Evolutionary conservation across 2,113 vertebrate species (phyloP).

Genomic region (Rhagologus leucostigma): DNA sequence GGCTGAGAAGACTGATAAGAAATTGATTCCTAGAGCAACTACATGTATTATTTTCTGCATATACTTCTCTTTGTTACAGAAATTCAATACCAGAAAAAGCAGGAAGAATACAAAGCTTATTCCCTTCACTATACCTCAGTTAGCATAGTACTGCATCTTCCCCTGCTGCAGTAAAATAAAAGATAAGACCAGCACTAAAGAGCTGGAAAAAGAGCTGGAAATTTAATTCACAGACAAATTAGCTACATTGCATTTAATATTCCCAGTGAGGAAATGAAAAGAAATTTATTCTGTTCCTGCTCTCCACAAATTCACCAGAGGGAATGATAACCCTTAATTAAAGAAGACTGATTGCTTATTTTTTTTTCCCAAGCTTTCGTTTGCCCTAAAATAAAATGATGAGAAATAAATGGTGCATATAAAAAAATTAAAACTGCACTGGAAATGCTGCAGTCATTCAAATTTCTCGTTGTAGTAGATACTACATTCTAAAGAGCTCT

Average conservation of each 20-base stretch:
- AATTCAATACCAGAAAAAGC: background rate
- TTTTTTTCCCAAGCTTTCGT: background rate
- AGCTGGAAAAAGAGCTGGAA: background rate
- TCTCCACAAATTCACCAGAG: constrained; percentile 36
- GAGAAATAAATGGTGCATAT: constrained; percentile 27
- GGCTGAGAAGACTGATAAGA: background rate
- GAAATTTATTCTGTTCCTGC: constrained; percentile 18
- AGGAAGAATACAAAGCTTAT: background rate
- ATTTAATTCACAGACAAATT: constrained; percentile 38
- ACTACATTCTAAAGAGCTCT: background rate
- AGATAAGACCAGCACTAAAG: constrained; percentile 1
- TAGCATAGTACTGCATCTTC: background rate
- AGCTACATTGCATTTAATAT: constrained; percentile 37
- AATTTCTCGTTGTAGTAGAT: background rate
- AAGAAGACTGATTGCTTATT: constrained; percentile 21
- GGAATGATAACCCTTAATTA: constrained; percentile 49
- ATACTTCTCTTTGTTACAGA: background rate
- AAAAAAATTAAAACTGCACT: background rate
- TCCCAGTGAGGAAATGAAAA: constrained; percentile 54
- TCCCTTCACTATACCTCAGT: background rate
- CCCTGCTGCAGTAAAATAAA: background rate
- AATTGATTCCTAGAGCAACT: background rate
- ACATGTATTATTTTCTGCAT: background rate
- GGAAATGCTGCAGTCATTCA: background rate
- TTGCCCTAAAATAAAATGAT: constrained; percentile 11